phyloP scores from a whole-genome alignment of 2,797 vertebrate species.

The Platalea minor region DNA sequence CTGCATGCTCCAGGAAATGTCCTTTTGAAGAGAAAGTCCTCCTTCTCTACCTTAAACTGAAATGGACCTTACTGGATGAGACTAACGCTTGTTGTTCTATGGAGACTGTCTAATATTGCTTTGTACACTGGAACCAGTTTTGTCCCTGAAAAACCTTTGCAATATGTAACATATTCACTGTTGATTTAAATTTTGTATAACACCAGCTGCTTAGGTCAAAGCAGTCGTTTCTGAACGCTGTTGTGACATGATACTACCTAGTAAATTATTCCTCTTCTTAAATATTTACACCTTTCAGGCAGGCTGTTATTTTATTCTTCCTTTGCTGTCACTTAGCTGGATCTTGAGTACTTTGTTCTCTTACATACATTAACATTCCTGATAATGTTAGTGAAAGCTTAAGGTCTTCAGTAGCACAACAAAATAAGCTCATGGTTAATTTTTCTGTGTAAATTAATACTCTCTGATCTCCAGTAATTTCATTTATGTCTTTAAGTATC shows the following conservation, averaged over 20 bases:
- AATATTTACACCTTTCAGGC: background rate
- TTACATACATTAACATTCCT: background rate
- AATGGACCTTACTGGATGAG: background rate
- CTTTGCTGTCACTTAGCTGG: background rate
- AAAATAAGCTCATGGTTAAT: background rate
- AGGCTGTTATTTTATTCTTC: background rate
- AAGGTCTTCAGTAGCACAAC: background rate
- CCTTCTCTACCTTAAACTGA: background rate
- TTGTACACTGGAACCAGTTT: background rate
- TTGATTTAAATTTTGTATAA: background rate
- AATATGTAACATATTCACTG: background rate
- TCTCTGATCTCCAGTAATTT: background rate
- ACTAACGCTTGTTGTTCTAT: fast-evolving
- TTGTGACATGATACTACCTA: background rate
- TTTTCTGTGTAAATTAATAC: background rate
- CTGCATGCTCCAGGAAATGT: background rate
- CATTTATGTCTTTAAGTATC: background rate
- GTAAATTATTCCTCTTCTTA: background rate
- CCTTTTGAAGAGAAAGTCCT: background rate
- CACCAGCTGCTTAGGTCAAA: background rate
- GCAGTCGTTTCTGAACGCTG: background rate
- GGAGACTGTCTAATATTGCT: background rate
- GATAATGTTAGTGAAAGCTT: background rate
- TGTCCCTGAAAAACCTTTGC: background rate
- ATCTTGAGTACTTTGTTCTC: background rate